Base-by-base conservation (phyloP, 2,888 invertebrate genomes). In the Catocala fraxini region DNA sequence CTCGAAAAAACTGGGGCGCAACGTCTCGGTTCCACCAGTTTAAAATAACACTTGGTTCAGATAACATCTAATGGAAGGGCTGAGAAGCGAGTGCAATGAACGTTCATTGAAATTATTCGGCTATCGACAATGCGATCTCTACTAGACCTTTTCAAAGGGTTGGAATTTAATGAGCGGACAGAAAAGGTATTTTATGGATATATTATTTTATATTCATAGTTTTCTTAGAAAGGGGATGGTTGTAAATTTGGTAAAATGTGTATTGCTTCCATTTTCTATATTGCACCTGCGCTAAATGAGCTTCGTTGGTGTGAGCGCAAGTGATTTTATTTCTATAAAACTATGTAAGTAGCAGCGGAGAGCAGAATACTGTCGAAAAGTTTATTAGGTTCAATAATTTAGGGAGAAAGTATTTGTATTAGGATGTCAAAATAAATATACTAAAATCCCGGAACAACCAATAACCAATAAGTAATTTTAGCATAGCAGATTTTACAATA, bases 61-160 rank as follows among this genome's bases (percentile, higher is more conserved):
- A 74, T 74, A 73, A 56, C 13, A 76, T 74, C 77, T 63, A 63
- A 73, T 73, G 52, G 67, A 60, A 63, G 68, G 57, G 2, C 59
- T 52, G 49, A 66, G 64, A 33, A 51, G 12, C 25, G 75, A 78
- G 63, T 85, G 85, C 81, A 80, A 81, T 80, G 71, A 89, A 86
- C 87, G 78, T 88, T 89, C 88, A 90, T 90, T 86, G 85, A 88
- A 89, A 88, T 89, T 84, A 89, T 83, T 75, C 73, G 76, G 71
- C 70, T 90, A 90, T 89, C 90, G 72, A 56, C 65, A 59, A 78
- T 79, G 68, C 68, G 81, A 90, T 88, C 89, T 86, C 41, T 71
- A 77, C 69, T 71, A 76, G 79, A 80, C 83, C 83, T 80, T 83
- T 77, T 70, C 58, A 58, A 73, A 73, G 73, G 80, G 79, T 82